These are phyloP conservation scores for Mythimna loreyi DNA, from an alignment of 2,888 invertebrate genomes.

Conservation along the genomic window DNA sequence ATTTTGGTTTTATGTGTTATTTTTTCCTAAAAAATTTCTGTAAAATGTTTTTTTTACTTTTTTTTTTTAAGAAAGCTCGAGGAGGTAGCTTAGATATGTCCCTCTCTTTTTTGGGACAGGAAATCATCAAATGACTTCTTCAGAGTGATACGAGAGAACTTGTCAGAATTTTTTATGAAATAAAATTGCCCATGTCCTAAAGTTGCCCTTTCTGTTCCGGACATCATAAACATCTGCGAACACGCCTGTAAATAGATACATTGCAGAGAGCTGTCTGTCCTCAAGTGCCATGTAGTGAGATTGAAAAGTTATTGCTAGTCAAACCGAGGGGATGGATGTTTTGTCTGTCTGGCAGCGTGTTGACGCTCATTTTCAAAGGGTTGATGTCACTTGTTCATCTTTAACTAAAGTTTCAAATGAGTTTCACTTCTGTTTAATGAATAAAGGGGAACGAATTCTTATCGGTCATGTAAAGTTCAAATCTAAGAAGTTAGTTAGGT, in stretches of 20 bases:
- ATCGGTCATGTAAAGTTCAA: not conserved
- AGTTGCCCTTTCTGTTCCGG: too few species aligned
- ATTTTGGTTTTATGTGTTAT: too few species aligned
- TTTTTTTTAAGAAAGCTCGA: too few species aligned
- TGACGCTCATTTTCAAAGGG: conserved; percentile 2
- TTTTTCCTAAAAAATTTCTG: too few species aligned
- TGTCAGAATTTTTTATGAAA: too few species aligned
- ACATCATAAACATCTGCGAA: not conserved
- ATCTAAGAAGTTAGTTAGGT: not conserved
- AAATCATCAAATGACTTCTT: too few species aligned
- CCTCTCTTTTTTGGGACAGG: too few species aligned
- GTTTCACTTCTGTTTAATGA: conserved; percentile 4
- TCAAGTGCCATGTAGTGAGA: conserved; percentile 40
- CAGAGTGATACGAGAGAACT: too few species aligned
- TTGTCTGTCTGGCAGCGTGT: not conserved
- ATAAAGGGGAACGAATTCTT: not conserved
- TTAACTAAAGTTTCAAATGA: conserved; percentile 11
- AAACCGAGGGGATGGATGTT: conserved; percentile 23
- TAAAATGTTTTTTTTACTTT: too few species aligned
- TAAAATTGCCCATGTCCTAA: too few species aligned
- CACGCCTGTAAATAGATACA: not conserved
- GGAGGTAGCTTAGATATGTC: too few species aligned
- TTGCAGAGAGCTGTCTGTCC: conserved; percentile 14
- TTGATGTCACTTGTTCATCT: conserved; percentile 2
- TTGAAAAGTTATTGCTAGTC: conserved; percentile 49